Evolutionary conservation across 2,888 invertebrate species (phyloP), one percentile per base, ranked within the genome.

Genomic region (Cosmia trapezina): DNA sequence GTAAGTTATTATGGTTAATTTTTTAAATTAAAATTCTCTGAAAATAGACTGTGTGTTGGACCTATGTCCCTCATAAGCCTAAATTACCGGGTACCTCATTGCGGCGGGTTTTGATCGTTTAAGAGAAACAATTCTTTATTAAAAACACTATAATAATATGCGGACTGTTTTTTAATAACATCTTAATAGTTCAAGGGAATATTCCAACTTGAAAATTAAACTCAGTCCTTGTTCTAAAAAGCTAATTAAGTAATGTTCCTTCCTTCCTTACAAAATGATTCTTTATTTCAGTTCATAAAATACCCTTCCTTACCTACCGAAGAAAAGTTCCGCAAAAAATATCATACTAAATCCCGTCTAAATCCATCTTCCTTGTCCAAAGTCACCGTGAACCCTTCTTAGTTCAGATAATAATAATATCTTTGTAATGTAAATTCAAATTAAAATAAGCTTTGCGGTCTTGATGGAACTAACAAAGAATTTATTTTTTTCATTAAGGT

Each of bases 401-500:
- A 74, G 61, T 51, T 56, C 53, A 57, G 70, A 74, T 75, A 63
- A 59, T 70, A 70, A 37, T 37, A 37, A 37, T 37, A 37, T 75
- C 70, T 63, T 76, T 76, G 61, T 83, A 76, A 86, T 78, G 73
- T 51, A 80, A 82, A 82, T 81, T 70, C 49, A 77, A 78, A 78
- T 80, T 80, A 67, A 73, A 86, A 72, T 83, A 73, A 76, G 69
- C 73, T 63, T 28, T 51, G 64, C 67, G 70, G 62, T 72, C 70
- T 67, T 80, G 84, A 83, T 79, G 78, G 73, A 86, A 86, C 80
- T 83, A 87, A 87, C 84, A 83, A 82, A 81, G 87, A 83, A 87
- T 85, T 87, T 83, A 73, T 81, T 85, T 85, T 86, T 88, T 89
- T 88, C 87, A 88, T 88, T 88, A 89, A 89, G 87, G 89, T 89